These are phyloP conservation scores for Astropecten irregularis DNA, from an alignment of 53 echinoderm and acorn worm species.

Conservation along the genomic window DNA sequence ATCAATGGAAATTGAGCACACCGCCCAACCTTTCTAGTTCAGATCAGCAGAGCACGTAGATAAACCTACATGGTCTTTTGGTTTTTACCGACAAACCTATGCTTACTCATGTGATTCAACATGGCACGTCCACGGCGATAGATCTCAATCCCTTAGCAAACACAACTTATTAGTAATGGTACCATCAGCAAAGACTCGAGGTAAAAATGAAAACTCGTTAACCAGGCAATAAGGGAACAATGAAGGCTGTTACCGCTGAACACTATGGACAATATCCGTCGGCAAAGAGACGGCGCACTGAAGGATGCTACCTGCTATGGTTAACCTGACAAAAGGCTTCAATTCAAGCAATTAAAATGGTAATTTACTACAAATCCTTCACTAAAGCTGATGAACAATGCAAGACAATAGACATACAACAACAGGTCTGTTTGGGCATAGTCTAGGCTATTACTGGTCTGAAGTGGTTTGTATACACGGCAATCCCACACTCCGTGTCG, in stretches of 20 bases:
- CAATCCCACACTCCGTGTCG: not conserved
- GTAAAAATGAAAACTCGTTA: slow-evolving; percentile 16
- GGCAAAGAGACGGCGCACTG: slow-evolving; percentile 19
- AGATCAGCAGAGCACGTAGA: too few species aligned
- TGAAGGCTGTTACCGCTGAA: not conserved
- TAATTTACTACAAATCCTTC: slow-evolving; percentile 34
- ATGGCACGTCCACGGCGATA: slow-evolving; percentile 1
- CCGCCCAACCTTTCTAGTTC: too few species aligned
- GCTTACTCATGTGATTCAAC: slow-evolving; percentile 18
- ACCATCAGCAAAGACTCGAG: not conserved
- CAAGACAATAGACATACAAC: not conserved
- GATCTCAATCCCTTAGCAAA: slow-evolving; percentile 45
- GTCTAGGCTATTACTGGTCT: too few species aligned
- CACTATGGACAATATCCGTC: slow-evolving; percentile 30
- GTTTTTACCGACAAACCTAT: too few species aligned
- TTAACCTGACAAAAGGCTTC: slow-evolving; percentile 1
- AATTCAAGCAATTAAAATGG: slow-evolving; percentile 41
- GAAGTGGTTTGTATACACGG: too few species aligned
- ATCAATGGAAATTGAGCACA: too few species aligned
- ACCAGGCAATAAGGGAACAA: slow-evolving; percentile 22
- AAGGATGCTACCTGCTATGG: not conserved
- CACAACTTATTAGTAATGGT: slow-evolving; percentile 17
- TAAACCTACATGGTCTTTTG: too few species aligned
- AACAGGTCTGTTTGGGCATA: not conserved
- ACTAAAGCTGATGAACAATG: not conserved